Conservation (phyloP, 1,140 invertebrate species). For the Bombus soroeensis region DNA sequence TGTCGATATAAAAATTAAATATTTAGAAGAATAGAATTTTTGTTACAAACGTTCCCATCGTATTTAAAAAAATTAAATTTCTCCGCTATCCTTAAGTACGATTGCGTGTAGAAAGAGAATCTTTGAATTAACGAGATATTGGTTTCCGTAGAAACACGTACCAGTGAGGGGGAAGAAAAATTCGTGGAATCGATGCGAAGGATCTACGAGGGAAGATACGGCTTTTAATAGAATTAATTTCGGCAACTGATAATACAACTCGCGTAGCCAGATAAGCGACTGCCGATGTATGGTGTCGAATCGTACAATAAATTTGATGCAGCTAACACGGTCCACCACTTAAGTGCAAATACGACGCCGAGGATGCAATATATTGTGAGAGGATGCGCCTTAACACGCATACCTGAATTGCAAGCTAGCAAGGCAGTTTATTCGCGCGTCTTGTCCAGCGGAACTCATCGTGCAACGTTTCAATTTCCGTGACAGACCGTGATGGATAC, state of each 20-base stretch:
- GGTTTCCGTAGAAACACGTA: not conserved
- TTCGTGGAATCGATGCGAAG: not conserved
- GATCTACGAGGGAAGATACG: no score
- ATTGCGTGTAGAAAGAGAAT: no score
- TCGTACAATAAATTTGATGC: constrained; percentile 74
- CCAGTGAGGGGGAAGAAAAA: no score
- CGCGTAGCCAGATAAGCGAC: constrained; percentile 20
- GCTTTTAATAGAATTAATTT: constrained; percentile 36
- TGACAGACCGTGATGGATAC: not conserved
- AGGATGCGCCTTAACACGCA: not conserved
- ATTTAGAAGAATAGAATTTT: no score
- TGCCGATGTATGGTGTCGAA: constrained; percentile 11
- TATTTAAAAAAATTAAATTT: no score
- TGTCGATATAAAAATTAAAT: no score
- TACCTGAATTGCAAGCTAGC: not conserved
- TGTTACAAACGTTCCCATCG: no score
- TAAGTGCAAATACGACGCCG: constrained; percentile 58
- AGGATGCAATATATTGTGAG: constrained; percentile 33
- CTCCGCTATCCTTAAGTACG: no score
- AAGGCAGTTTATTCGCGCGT: not conserved
- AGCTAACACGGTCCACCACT: constrained; percentile 71
- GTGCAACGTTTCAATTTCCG: constrained; percentile 26
- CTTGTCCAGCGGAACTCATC: not conserved
- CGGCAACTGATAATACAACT: not conserved
- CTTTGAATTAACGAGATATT: no score